Percentiles rank a stretch among this genome's conserved stretches.
phyloP scores from a whole-genome alignment of 2,113 vertebrate species.

The Erinaceus europaeus region DNA sequence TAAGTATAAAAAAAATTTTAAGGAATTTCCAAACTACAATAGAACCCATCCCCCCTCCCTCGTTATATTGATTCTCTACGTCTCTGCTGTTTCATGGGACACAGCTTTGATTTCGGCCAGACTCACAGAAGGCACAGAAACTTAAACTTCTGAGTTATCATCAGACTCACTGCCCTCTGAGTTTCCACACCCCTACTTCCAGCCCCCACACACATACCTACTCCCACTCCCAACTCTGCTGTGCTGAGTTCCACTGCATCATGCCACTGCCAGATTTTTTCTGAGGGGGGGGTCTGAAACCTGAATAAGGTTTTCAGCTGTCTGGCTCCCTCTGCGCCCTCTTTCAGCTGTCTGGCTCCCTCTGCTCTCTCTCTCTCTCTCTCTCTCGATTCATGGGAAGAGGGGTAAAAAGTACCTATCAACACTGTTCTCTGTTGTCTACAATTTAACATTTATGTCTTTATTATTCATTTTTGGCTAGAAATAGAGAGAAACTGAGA shows the following conservation, averaged over 20 bases:
- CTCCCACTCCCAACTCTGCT: background rate
- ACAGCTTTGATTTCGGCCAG: background rate
- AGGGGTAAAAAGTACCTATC: background rate
- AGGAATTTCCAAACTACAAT: too few species aligned
- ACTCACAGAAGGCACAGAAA: conserved; percentile 16
- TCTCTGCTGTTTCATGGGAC: background rate
- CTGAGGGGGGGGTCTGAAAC: background rate
- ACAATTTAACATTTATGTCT: background rate
- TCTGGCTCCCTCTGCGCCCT: background rate
- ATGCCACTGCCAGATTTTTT: background rate
- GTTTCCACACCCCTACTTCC: background rate
- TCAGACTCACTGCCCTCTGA: background rate
- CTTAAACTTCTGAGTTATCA: background rate
- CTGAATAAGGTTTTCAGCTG: background rate
- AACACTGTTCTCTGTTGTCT: conserved; percentile 24
- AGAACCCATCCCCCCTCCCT: background rate
- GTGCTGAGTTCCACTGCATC: accelerated
- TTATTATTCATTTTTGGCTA: too few species aligned
- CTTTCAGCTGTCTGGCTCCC: background rate
- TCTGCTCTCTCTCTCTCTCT: background rate
- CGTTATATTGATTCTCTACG: background rate
- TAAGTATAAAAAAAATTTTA: too few species aligned
- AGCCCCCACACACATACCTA: too few species aligned
- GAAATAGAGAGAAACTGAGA: too few species aligned
- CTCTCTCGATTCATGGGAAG: background rate